Conservation (phyloP, 2,797 vertebrate species). For the Syngnathus acus region DNA sequence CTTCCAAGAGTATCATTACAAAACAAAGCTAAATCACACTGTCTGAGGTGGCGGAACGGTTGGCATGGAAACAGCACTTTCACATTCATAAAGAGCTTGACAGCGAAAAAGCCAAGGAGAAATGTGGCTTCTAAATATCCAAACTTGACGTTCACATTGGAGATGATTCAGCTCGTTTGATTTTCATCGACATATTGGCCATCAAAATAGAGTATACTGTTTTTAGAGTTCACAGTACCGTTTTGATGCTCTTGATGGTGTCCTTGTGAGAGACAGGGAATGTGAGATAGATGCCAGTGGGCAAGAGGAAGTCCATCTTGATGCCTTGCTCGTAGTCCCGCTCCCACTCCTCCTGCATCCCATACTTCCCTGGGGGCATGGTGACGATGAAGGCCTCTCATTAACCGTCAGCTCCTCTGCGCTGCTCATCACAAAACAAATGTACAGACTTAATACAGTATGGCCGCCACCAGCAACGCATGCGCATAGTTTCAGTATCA, state of each 20-base stretch:
- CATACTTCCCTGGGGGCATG: conserved; percentile 94
- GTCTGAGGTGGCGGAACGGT: conserved; percentile 53
- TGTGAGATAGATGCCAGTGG: conserved; percentile 91
- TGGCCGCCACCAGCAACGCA: neutral
- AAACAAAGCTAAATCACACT: conserved; percentile 47
- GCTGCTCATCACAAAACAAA: conserved; percentile 48
- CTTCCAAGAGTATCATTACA: conserved; percentile 43
- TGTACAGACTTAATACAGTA: conserved; percentile 17
- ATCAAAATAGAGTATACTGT: neutral
- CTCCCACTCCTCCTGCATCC: conserved; percentile 90
- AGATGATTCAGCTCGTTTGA: neutral
- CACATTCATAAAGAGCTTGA: conserved; percentile 18
- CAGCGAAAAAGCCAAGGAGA: neutral
- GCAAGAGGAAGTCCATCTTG: conserved; percentile 90
- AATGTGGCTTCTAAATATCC: neutral
- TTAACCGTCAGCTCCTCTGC: conserved; percentile 68
- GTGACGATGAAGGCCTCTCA: conserved; percentile 67
- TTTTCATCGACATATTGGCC: too few species aligned
- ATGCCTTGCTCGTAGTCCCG: conserved; percentile 81
- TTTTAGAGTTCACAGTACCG: conserved; percentile 59
- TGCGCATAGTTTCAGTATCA: neutral
- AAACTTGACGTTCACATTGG: neutral
- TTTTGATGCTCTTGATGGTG: conserved; percentile 87
- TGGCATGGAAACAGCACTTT: conserved; percentile 60
- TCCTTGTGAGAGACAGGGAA: conserved; percentile 83